phyloP scores from a whole-genome alignment of 2,113 vertebrate genomes.

The Callospermophilus lateralis region DNA sequence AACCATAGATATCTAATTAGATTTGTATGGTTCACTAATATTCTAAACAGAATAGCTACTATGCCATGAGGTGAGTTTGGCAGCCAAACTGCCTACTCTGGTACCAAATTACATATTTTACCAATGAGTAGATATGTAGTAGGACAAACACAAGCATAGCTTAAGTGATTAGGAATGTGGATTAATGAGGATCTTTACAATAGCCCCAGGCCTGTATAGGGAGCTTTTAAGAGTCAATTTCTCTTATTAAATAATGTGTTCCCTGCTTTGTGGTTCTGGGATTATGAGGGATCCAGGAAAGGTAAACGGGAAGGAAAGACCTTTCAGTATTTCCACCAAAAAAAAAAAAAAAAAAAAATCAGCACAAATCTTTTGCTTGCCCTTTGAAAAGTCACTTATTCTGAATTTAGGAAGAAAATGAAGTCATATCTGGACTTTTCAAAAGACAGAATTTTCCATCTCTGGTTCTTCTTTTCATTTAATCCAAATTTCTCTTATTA shows the following conservation, averaged over 20 bases:
- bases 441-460: background rate
- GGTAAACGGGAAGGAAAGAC: background rate
- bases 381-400: slow-evolving; percentile 1
- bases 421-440: background rate
- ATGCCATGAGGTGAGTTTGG: background rate
- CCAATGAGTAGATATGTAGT: background rate
- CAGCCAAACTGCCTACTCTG: background rate
- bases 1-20: background rate
- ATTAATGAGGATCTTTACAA: background rate
- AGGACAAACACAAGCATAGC: slow-evolving; percentile 24
- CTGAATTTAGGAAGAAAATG: background rate
- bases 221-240: background rate
- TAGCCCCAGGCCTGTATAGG: background rate
- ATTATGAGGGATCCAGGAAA: background rate
- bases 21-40: background rate
- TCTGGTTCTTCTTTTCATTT: background rate
- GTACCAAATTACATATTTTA: background rate
- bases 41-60: background rate
- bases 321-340: background rate
- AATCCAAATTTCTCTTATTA: slow-evolving; percentile 2
- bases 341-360: background rate
- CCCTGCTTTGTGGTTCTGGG: background rate
- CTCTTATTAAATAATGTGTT: background rate
- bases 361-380: background rate
- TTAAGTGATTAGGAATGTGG: background rate